A percentile compares a stretch with the other conserved stretches of the same genome.
Conservation (phyloP, 2,797 vertebrate genomes). For the Carapus acus region DNA sequence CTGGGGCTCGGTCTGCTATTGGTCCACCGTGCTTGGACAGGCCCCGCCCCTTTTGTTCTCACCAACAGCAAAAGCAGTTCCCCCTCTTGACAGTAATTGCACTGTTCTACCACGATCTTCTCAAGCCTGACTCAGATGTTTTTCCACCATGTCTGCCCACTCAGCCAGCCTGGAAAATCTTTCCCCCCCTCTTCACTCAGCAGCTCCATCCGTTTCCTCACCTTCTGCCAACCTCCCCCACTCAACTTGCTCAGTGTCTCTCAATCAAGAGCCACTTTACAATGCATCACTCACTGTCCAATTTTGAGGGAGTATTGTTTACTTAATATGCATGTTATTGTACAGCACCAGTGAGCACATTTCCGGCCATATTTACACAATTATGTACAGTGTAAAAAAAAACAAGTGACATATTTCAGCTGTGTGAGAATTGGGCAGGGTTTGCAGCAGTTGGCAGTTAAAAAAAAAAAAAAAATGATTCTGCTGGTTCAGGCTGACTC, state of each 20-base stretch:
- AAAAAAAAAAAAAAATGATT: slow-evolving; percentile 15
- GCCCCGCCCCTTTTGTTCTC: slow-evolving; percentile 54
- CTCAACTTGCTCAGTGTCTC: too few relatives aligned
- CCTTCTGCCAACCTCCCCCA: slow-evolving; percentile 35
- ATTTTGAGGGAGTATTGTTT: slow-evolving; percentile 57
- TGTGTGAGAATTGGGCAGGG: slow-evolving; percentile 19
- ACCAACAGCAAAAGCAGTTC: slow-evolving; percentile 57
- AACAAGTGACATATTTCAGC: slow-evolving; percentile 23
- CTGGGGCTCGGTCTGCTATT: slow-evolving; percentile 75
- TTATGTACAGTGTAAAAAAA: slow-evolving; percentile 42
- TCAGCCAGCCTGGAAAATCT: slow-evolving; percentile 29
- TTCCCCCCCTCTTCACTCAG: slow-evolving; percentile 4
- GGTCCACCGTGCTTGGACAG: slow-evolving; percentile 81
- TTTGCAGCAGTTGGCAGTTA: slow-evolving; percentile 18
- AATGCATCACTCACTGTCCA: slow-evolving; percentile 34
- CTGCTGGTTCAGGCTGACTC: slow-evolving; percentile 39
- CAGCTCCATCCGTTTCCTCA: slow-evolving; percentile 7
- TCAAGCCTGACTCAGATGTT: slow-evolving; percentile 53
- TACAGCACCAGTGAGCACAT: slow-evolving; percentile 55
- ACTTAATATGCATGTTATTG: slow-evolving; percentile 66
- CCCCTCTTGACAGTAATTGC: slow-evolving; percentile 66
- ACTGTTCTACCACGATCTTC: slow-evolving; percentile 23
- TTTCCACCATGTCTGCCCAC: slow-evolving; percentile 41
- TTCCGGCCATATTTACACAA: slow-evolving; percentile 47
- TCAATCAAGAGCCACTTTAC: slow-evolving; percentile 39